Conservation (phyloP, 2,888 invertebrate species). For the Agrochola litura region DNA sequence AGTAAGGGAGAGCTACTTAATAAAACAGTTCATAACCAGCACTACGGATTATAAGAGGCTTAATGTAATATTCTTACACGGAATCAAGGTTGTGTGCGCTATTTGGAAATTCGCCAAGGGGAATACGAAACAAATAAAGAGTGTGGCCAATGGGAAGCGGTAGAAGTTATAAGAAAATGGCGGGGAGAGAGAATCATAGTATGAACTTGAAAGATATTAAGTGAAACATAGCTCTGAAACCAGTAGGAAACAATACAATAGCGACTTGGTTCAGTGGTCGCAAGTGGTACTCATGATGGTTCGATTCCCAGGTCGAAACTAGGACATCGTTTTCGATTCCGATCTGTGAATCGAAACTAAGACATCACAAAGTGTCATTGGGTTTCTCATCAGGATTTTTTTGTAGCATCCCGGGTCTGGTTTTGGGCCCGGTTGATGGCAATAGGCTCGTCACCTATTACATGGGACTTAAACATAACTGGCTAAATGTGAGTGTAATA, state of each 20-base stretch:
- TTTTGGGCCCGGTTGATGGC: too few species aligned
- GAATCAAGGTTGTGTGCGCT: constrained; percentile 55
- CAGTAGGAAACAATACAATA: not conserved
- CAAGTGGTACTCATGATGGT: too few species aligned
- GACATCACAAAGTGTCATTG: not conserved
- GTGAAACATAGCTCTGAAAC: not conserved
- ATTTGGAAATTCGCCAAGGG: constrained; percentile 65
- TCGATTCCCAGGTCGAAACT: not conserved
- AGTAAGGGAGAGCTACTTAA: not conserved
- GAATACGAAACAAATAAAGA: constrained; percentile 60
- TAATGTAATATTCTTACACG: constrained; percentile 46
- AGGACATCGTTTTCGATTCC: too few species aligned
- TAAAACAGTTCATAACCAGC: constrained; percentile 16
- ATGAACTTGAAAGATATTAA: not conserved
- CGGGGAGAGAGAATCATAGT: not conserved
- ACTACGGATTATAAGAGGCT: constrained; percentile 28
- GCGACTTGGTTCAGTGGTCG: not conserved
- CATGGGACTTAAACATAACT: not conserved
- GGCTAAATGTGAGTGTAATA: not conserved
- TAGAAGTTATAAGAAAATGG: constrained; percentile 3
- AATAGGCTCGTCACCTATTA: not conserved
- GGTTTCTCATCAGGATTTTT: not conserved
- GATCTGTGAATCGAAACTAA: too few species aligned
- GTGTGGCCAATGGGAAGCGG: not conserved
- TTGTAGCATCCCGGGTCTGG: not conserved